phyloP scores from a whole-genome alignment of 2,113 vertebrate species.

The Chlamydotis undulata region DNA sequence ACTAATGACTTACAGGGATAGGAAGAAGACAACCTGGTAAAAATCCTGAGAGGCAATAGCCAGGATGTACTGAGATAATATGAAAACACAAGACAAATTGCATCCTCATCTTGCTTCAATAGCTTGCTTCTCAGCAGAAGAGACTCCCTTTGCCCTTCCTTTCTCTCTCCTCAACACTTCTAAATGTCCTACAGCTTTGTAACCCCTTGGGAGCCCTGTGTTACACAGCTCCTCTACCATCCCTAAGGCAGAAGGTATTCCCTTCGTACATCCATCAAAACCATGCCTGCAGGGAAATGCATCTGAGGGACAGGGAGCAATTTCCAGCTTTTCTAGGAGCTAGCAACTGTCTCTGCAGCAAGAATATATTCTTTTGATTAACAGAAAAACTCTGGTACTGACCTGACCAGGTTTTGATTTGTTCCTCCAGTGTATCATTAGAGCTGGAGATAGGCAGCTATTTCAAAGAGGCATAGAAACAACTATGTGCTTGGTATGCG shows the following conservation, averaged over 20 bases:
- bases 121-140: background rate
- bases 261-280: conserved; percentile 9
- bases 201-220: background rate
- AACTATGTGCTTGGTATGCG: background rate
- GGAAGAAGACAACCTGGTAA: background rate
- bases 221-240: background rate
- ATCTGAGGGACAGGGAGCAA: background rate
- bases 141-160: background rate
- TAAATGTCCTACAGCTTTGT: background rate
- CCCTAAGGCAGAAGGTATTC: background rate
- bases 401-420: conserved; percentile 16
- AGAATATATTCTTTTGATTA: conserved; percentile 29
- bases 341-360: background rate
- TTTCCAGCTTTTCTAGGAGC: background rate
- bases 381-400: background rate
- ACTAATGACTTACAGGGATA: background rate
- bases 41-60: background rate
- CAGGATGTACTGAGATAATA: background rate
- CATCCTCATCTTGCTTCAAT: background rate
- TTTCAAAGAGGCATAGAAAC: conserved; percentile 2
- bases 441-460: background rate
- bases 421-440: background rate
- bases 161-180: background rate
- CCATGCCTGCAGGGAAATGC: conserved; percentile 17
- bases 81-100: background rate